Base-by-base conservation (phyloP, 35 echinoderm and acorn worm species). In the Eucidaris tribuloides region DNA sequence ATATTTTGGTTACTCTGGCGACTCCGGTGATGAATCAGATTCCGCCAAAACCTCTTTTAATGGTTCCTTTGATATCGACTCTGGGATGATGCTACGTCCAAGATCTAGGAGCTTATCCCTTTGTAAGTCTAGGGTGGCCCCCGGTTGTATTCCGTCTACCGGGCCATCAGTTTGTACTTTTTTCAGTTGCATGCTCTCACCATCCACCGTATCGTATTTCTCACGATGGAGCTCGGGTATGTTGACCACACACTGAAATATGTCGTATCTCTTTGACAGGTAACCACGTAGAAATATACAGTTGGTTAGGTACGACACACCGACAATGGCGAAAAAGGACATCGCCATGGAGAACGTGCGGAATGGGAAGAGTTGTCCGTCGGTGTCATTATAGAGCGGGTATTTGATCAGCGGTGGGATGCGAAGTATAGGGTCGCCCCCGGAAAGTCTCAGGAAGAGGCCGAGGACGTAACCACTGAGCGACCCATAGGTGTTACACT, bases 401-500 rank as follows among this genome's bases (percentile, higher is more conserved):
- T 99, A 99, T n/a, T 83, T 58, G 36, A 99, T 99, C 7, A 93
- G 52, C 6, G 91, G 81, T 0, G 87, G 57, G 33, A 99, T 58
- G n/a, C 42, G 58, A 1, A 99, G 82, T 6, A 78, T 44, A 25
- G 54, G 0, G 23, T 99, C 91, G 1, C 96, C 96, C 7, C 96
- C 96, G 2, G 82, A 86, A 7, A 99, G 42, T 13, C 96, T 46
- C 22, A 99, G 78, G 42, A 99, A 79, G 14, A 99, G 71, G 49
- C 86, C 96, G 5, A 99, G 24, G 25, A 93, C 81, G 58, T 99
- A 99, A 4, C 91, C 96, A 18, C 36, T 5, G 11, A 99, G 50
- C 3, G 96, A 99, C 20, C 96, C 96, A 18, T 99, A 99, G 9
- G 91, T 93, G 74, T 99, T 99, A 58, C 91, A 93, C 56, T 72